These are phyloP conservation scores for Dromius quadrimaculatus DNA, from an alignment of 2,888 invertebrate genomes.

Conservation along the genomic window DNA sequence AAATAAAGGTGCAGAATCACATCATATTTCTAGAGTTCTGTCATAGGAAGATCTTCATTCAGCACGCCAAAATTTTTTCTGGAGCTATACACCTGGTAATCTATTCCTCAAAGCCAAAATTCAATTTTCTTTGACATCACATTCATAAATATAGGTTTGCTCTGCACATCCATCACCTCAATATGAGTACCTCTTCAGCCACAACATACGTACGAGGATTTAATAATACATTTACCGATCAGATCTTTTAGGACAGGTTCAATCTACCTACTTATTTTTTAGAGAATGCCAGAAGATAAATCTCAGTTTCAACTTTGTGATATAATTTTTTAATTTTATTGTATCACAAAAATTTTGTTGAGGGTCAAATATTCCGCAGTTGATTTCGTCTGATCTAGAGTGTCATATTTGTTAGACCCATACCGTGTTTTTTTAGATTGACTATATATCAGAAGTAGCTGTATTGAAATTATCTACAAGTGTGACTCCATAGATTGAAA, in stretches of 20 bases:
- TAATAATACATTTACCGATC: background rate
- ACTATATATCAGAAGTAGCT: too few relatives aligned
- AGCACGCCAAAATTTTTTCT: constrained; percentile 26
- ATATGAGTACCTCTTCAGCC: constrained; percentile 15
- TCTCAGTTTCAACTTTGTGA: too few relatives aligned
- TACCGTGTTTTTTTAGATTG: too few relatives aligned
- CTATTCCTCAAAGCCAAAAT: constrained; percentile 34
- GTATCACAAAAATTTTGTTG: too few relatives aligned
- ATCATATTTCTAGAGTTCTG: constrained; percentile 36
- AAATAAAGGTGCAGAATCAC: constrained; percentile 36
- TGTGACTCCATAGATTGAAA: too few relatives aligned
- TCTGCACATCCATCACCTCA: constrained; percentile 18
- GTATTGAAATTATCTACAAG: too few relatives aligned
- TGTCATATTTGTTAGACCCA: too few relatives aligned
- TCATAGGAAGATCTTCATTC: constrained; percentile 27
- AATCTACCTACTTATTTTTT: too few relatives aligned
- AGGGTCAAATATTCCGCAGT: too few relatives aligned
- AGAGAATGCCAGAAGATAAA: too few relatives aligned
- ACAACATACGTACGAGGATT: background rate
- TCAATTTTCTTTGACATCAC: constrained; percentile 42
- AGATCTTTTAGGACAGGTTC: background rate
- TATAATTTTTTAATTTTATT: too few relatives aligned
- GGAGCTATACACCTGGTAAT: constrained; percentile 37
- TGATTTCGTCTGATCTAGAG: too few relatives aligned
- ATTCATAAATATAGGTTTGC: constrained; percentile 30